phyloP scores from a whole-genome alignment of 2,113 vertebrate genomes.

The Talpa occidentalis region DNA sequence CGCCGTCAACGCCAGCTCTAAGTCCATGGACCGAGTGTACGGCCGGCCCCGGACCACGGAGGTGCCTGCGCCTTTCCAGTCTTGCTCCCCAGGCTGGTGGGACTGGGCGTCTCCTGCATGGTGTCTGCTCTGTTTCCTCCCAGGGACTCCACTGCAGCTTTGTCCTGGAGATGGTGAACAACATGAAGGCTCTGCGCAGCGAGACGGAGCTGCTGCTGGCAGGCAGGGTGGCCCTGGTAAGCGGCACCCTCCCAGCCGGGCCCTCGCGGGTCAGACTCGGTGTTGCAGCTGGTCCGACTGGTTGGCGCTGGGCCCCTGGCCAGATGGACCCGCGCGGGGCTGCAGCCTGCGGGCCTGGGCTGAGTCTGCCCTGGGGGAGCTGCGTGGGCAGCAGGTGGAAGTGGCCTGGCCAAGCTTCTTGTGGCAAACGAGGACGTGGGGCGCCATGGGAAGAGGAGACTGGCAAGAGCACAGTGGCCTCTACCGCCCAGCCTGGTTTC shows the following conservation, averaged over 20 bases:
- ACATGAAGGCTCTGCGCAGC: constrained; percentile 94
- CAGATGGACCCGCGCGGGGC: no score
- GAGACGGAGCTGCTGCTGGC: constrained; percentile 96
- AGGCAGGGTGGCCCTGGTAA: constrained; percentile 96
- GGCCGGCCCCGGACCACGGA: constrained; percentile 91
- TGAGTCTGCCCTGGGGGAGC: no score
- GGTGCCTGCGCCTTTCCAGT: constrained; percentile 82
- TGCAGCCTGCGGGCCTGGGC: no score
- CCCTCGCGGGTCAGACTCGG: no score
- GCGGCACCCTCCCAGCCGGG: neutral
- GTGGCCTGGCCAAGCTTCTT: no score
- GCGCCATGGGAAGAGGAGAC: no score
- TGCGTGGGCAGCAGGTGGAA: no score
- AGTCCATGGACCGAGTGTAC: constrained; percentile 97
- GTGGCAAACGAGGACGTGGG: no score
- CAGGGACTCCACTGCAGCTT: constrained; percentile 92
- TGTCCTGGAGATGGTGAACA: constrained; percentile 94
- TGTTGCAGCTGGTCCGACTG: no score
- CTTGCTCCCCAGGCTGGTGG: neutral
- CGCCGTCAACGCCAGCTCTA: constrained; percentile 97
- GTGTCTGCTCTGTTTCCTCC: constrained; percentile 52
- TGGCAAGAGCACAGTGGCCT: neutral
- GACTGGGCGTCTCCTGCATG: constrained; percentile 1
- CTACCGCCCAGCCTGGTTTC: no score
- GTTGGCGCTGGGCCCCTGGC: no score